Evolutionary conservation across 2,113 vertebrate genomes (phyloP).

Genomic region (Cynocephalus volans): DNA sequence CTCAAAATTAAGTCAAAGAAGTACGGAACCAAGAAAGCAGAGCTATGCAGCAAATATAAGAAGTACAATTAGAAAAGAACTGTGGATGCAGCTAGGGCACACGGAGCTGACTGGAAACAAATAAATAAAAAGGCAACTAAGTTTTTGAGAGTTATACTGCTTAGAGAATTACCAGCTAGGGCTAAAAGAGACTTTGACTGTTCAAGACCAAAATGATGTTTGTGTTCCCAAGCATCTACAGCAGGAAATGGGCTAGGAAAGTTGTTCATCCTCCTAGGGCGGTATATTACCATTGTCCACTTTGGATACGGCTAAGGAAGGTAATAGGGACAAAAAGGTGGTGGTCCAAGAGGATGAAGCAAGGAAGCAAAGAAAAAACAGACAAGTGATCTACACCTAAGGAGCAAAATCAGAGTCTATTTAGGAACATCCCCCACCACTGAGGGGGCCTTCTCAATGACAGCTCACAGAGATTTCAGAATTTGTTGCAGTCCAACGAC

Average conservation of each 20-base stretch:
- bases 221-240: background rate
- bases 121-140: background rate
- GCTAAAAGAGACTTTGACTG: background rate
- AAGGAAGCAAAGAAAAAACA: background rate
- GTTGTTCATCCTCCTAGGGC: background rate
- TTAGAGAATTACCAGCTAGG: background rate
- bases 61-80: constrained; percentile 11
- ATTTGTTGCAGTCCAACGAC: background rate
- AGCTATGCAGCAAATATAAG: background rate
- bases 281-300: background rate
- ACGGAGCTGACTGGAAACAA: background rate
- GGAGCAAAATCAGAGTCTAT: background rate
- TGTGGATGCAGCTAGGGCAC: background rate
- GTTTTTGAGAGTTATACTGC: background rate
- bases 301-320: background rate
- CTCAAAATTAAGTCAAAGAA: constrained; percentile 43
- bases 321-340: background rate
- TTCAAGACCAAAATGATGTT: background rate
- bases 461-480: background rate
- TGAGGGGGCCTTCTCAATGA: background rate
- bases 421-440: background rate
- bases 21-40: background rate
- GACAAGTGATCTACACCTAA: background rate
- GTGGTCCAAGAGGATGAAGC: background rate
- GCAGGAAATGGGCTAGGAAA: background rate